Conservation (phyloP, 2,888 invertebrate species). For the Idaea straminata region DNA sequence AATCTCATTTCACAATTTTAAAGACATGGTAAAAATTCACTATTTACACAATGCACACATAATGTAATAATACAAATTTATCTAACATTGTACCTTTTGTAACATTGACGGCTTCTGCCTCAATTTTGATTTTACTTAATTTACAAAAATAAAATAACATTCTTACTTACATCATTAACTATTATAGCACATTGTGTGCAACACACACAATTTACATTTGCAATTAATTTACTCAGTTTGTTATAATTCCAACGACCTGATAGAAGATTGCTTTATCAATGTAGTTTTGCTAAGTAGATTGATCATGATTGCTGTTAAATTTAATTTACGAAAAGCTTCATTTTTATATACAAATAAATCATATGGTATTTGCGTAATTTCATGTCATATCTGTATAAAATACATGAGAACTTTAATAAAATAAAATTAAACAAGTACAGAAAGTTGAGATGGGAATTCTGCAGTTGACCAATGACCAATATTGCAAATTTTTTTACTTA, state of each 20-base stretch:
- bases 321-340: slow-evolving; percentile 34
- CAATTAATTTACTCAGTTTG: slow-evolving; percentile 13
- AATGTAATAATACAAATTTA: slow-evolving; percentile 65
- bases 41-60: slow-evolving; percentile 72
- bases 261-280: slow-evolving; percentile 15
- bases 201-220: slow-evolving; percentile 51
- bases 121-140: slow-evolving; percentile 56
- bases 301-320: slow-evolving; percentile 20
- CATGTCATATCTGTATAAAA: slow-evolving; percentile 19
- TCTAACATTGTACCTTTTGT: slow-evolving; percentile 71
- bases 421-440: not conserved
- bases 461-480: not conserved
- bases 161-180: slow-evolving; percentile 68
- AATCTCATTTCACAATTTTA: slow-evolving; percentile 76
- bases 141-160: slow-evolving; percentile 75
- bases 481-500: slow-evolving; percentile 28
- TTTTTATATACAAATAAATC: slow-evolving; percentile 45
- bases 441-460: slow-evolving; percentile 2
- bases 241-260: slow-evolving; percentile 21
- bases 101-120: slow-evolving; percentile 60
- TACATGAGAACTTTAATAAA: slow-evolving; percentile 7
- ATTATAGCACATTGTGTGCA: slow-evolving; percentile 68
- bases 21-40: slow-evolving; percentile 74
- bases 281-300: slow-evolving; percentile 19
- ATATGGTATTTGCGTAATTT: slow-evolving; percentile 16